A percentile compares a stretch with the other conserved stretches of the same genome.
These are phyloP conservation scores for Araneus ventricosus DNA, from an alignment of 1,140 invertebrate species.

Conservation along the genomic window DNA sequence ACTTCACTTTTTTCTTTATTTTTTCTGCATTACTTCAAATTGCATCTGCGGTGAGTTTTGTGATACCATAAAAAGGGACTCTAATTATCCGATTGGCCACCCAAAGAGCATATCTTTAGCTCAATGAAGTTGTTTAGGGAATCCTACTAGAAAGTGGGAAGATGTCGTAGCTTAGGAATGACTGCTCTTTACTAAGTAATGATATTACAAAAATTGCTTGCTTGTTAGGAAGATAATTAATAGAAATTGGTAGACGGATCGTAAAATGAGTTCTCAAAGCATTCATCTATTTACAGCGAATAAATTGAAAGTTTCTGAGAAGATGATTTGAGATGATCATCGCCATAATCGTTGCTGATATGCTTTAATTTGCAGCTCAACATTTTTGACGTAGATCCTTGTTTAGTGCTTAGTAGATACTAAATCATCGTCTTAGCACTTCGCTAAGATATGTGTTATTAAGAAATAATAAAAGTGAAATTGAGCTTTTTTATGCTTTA, in stretches of 20 bases:
- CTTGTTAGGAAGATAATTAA: background rate
- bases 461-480: too few relatives aligned
- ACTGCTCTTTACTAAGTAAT: background rate
- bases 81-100: background rate
- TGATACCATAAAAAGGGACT: background rate
- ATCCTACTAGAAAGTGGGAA: background rate
- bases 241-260: background rate
- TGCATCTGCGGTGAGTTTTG: background rate
- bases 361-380: too few relatives aligned
- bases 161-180: background rate
- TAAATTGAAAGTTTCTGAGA: background rate
- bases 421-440: too few relatives aligned
- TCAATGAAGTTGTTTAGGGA: background rate
- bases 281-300: background rate
- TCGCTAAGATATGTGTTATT: too few relatives aligned
- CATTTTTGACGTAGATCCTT: too few relatives aligned
- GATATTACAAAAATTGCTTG: background rate
- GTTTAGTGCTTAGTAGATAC: too few relatives aligned
- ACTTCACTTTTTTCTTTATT: background rate
- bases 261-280: background rate
- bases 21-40: background rate
- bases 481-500: too few relatives aligned
- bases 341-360: too few relatives aligned
- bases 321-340: too few relatives aligned
- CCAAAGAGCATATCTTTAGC: background rate